Evolutionary conservation across 2,888 invertebrate genomes (phyloP).

Genomic region (Drosophila percnosoma): DNA sequence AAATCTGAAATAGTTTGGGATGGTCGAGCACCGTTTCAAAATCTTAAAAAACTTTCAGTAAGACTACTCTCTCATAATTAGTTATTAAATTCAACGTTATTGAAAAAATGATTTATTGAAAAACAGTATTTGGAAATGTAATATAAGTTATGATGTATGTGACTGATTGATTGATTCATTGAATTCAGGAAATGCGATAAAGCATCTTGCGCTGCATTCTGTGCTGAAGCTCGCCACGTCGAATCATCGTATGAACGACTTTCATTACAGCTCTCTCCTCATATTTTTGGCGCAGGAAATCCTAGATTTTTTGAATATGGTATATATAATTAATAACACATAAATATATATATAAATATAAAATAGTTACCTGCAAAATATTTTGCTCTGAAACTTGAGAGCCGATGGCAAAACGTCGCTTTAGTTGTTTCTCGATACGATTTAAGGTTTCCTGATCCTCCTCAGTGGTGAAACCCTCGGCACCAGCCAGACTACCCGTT

Average conservation of each 20-base stretch:
- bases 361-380: conserved; percentile 88
- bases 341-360: neutral
- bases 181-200: conserved; percentile 91
- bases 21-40: neutral
- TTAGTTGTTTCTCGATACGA: conserved; percentile 97
- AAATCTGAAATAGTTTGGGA: neutral
- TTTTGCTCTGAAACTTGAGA: conserved; percentile 97
- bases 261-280: conserved; percentile 94
- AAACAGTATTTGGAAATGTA: conserved; percentile 6
- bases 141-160: neutral
- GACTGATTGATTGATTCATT: neutral
- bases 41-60: neutral
- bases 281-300: conserved; percentile 93
- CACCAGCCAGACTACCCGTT: conserved; percentile 94
- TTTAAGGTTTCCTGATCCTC: conserved; percentile 96
- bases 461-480: conserved; percentile 98
- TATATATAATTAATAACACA: neutral
- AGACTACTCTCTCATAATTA: neutral
- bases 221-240: conserved; percentile 97
- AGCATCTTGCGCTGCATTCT: conserved; percentile 98
- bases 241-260: conserved; percentile 97
- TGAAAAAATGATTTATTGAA: conserved; percentile 17
- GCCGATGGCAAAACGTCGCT: conserved; percentile 97
- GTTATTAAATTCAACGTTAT: neutral
- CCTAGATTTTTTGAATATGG: conserved; percentile 82